Conservation (phyloP, 2,113 vertebrate species). For the Panthera leo region DNA sequence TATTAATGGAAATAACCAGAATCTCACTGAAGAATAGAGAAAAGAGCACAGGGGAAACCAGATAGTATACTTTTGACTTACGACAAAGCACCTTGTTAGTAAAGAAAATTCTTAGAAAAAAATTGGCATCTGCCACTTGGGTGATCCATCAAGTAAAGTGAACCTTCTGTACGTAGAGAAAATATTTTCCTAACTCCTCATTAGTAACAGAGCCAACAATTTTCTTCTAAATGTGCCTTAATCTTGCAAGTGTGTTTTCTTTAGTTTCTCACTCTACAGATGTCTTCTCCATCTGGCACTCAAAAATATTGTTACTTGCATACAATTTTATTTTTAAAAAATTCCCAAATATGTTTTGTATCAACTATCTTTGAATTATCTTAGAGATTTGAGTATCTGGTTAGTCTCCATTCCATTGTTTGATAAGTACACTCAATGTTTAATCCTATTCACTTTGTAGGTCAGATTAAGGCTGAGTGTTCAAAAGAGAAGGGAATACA, state of each 20-base stretch:
- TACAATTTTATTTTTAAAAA: neutral
- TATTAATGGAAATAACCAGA: neutral
- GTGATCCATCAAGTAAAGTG: neutral
- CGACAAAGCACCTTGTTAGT: neutral
- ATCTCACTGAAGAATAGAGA: neutral
- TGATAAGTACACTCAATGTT: fast-evolving
- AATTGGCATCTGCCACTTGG: neutral
- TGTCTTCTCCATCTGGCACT: constrained; percentile 60
- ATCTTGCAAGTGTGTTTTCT: neutral
- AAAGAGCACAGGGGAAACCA: neutral
- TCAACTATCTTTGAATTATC: neutral
- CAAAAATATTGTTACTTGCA: constrained; percentile 21
- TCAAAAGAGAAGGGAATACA: neutral
- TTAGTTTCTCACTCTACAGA: constrained; percentile 48
- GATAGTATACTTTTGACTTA: neutral
- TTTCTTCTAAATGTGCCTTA: neutral
- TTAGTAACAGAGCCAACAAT: neutral
- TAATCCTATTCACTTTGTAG: neutral
- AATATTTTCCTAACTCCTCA: neutral
- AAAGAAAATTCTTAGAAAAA: neutral
- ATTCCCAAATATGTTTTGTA: neutral
- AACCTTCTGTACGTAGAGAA: neutral
- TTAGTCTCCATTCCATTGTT: neutral
- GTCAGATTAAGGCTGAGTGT: neutral
- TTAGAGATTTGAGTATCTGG: neutral